phyloP scores from a whole-genome alignment of 2,113 vertebrate genomes.

The Grantiella picta region DNA sequence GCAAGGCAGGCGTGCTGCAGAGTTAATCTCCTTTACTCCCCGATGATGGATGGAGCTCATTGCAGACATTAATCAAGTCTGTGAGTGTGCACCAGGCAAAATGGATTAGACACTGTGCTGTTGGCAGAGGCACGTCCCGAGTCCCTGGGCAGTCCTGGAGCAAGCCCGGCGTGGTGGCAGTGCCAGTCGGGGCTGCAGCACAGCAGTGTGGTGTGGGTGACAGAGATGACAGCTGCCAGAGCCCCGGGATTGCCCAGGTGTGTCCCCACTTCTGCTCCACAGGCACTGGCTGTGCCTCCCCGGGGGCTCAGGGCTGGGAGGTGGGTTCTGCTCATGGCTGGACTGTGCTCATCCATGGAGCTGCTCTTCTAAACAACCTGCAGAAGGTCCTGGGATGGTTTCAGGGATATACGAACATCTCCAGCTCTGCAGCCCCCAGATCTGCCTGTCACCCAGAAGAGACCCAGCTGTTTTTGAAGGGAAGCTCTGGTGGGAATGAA shows the following conservation, averaged over 20 bases:
- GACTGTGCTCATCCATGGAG: not conserved
- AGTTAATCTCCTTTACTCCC: constrained; percentile 58
- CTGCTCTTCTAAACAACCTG: not conserved
- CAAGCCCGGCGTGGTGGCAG: accelerated
- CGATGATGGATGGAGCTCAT: constrained; percentile 41
- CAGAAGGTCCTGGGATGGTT: not conserved
- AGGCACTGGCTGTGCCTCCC: not conserved
- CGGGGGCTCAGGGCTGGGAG: not conserved
- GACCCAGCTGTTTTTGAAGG: not conserved
- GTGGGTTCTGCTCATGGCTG: not conserved
- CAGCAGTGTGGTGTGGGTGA: not conserved
- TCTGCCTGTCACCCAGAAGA: not conserved
- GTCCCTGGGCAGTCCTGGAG: not conserved
- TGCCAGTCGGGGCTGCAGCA: not conserved
- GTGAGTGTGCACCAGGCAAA: not conserved
- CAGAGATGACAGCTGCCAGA: not conserved
- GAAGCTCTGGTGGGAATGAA: not conserved
- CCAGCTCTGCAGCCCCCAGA: not conserved
- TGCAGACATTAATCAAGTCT: constrained; percentile 59
- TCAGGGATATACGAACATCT: not conserved
- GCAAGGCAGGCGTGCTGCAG: not conserved
- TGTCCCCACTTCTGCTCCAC: not conserved
- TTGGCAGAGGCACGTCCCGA: accelerated
- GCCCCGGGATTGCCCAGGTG: not conserved
- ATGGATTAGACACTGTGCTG: not conserved